Conservation (phyloP, 2,888 invertebrate genomes). For the Beris morrisii region DNA sequence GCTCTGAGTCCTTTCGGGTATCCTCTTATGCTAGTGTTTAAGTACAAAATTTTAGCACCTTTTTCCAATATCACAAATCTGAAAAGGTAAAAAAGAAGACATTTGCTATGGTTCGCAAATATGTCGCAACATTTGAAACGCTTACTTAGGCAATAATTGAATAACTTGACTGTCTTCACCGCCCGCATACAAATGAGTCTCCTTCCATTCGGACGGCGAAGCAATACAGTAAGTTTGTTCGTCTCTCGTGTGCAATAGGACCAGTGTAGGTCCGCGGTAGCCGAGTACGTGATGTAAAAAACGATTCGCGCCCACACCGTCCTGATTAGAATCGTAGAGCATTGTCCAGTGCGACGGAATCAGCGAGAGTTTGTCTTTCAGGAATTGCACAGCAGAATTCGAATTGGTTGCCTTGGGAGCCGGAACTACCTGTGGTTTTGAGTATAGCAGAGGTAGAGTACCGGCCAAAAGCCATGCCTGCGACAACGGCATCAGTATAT, state of each 20-base stretch:
- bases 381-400: slow-evolving; percentile 55
- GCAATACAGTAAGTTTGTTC: slow-evolving; percentile 76
- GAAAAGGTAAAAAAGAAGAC: slow-evolving; percentile 33
- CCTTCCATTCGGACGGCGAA: slow-evolving; percentile 80
- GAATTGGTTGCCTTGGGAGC: slow-evolving; percentile 45
- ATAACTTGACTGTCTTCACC: slow-evolving; percentile 75
- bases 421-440: slow-evolving; percentile 54
- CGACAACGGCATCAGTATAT: slow-evolving; percentile 63
- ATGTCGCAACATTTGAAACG: slow-evolving; percentile 34
- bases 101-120: no score
- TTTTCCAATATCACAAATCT: slow-evolving; percentile 63
- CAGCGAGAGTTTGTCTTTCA: slow-evolving; percentile 67
- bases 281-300: slow-evolving; percentile 83
- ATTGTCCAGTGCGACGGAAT: slow-evolving; percentile 82
- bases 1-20: slow-evolving; percentile 83
- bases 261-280: slow-evolving; percentile 65
- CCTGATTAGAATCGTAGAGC: slow-evolving; percentile 80
- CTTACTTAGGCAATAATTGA: slow-evolving; percentile 74
- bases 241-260: slow-evolving; percentile 61
- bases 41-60: slow-evolving; percentile 77
- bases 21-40: slow-evolving; percentile 81
- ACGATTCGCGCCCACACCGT: slow-evolving; percentile 85
- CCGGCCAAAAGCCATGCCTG: slow-evolving; percentile 73
- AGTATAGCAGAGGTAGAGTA: slow-evolving; percentile 64
- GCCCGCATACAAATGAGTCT: slow-evolving; percentile 83